Evolutionary conservation across 2,888 invertebrate genomes (phyloP), one percentile per base, ranked within the genome.

Genomic region (Pseudococcus viburni): DNA sequence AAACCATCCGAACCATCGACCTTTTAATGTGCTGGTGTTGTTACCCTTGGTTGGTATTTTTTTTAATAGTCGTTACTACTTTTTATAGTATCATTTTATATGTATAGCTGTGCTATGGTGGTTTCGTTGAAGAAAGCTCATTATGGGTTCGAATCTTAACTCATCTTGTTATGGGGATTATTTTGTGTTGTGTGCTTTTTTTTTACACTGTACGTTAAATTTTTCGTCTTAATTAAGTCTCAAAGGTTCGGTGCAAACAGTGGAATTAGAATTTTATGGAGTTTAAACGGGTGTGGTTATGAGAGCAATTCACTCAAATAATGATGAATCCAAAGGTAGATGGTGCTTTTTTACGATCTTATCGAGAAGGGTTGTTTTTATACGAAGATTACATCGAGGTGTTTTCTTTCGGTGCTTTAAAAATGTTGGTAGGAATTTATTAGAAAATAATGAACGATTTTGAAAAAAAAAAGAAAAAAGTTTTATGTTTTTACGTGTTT

Each of bases 211-310:
- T 33, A 73, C 33, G 33, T 33, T 73, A 73, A 73, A 73, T 73
- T 73, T 73, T 73, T 33, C 33, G 26, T 33, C 33, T 73, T 73
- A 73, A 73, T 73, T 73, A 73, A 73, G 33, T 33, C 22, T 64
- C 73, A 17, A 73, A 73, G 73, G 33, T 73, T 73, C 73, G 15
- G 33, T 33, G 39, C 33, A 73, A 73, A 73, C 33, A 33, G 73
- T 12, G 73, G 73, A 73, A 73, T 73, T 73, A 73, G 73, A 73
- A 73, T 73, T 73, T 73, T 73, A 73, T 73, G 33, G 73, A 73
- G 73, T 73, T 73, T 73, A 73, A 73, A 33, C 33, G 33, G 33
- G 73, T 33, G 73, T 73, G 68, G 73, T 33, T 73, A 73, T 73
- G 73, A 73, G 73, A 17, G 73, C 9, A 33, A 33, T 73, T 73